phyloP scores from a whole-genome alignment of 2,888 invertebrate species.

The Cotesia congregata region DNA sequence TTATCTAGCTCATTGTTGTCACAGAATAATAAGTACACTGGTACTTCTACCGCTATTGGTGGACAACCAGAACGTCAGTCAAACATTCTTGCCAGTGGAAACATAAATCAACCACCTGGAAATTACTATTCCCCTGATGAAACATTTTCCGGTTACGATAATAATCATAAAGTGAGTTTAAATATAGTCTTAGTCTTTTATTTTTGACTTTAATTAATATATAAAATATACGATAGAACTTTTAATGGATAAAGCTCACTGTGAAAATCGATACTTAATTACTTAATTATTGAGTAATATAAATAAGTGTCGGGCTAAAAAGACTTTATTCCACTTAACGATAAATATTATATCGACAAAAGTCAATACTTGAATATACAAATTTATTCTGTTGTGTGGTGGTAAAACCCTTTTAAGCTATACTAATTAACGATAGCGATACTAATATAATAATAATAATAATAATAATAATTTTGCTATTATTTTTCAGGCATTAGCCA shows the following conservation, averaged over 20 bases:
- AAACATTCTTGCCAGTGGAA: conserved; percentile 5
- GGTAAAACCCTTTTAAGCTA: background rate
- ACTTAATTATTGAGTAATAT: background rate
- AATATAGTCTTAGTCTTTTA: background rate
- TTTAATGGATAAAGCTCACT: background rate
- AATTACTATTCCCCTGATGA: conserved; percentile 29
- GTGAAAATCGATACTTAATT: background rate
- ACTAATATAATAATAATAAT: background rate
- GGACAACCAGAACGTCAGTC: background rate
- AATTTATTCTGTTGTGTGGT: background rate
- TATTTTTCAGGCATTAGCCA: conserved; percentile 57
- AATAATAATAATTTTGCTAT: conserved; percentile 12
- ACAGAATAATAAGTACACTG: conserved; percentile 23
- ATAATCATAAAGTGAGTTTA: conserved; percentile 31
- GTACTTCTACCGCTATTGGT: background rate
- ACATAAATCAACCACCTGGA: conserved; percentile 29
- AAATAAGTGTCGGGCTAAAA: background rate
- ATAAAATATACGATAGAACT: background rate
- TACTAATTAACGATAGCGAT: background rate
- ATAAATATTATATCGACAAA: background rate
- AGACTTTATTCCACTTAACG: background rate
- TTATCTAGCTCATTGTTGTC: conserved; percentile 29
- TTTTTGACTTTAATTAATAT: background rate
- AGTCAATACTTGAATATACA: background rate
- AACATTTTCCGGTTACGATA: conserved; percentile 20